Percentiles rank a stretch among this genome's conserved stretches.
These are phyloP conservation scores for Orchestia grillus DNA, from an alignment of 1,140 invertebrate species.

Conservation along the genomic window DNA sequence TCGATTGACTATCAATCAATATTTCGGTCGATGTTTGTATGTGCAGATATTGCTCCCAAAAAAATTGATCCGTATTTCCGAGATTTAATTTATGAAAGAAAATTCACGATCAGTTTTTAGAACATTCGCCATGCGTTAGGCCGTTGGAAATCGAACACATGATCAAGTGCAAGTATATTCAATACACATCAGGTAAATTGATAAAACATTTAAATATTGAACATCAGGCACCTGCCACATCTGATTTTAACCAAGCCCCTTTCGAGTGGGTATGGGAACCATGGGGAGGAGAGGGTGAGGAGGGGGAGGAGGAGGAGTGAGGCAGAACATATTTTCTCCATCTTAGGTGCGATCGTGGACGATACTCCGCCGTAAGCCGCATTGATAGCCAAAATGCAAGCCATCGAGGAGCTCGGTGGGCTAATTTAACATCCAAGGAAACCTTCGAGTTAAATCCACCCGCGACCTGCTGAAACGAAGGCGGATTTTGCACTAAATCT, in stretches of 20 bases:
- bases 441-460: neutral
- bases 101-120: neutral
- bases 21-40: too few relatives aligned
- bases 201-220: neutral
- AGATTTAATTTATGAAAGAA: neutral
- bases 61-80: neutral
- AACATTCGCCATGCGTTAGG: neutral
- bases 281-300: neutral
- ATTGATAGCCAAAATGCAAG: neutral
- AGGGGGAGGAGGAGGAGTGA: too few relatives aligned
- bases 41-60: neutral
- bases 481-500: neutral
- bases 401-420: neutral
- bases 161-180: neutral
- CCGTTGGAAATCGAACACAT: neutral
- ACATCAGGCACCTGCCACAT: neutral
- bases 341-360: neutral
- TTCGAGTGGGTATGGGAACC: neutral
- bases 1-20: too few relatives aligned
- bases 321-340: neutral
- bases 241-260: neutral
- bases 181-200: neutral
- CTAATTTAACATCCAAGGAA: neutral
- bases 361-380: neutral
- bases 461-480: neutral